Conservation (phyloP, 2,113 vertebrate species). For the Spilogale gracilis region DNA sequence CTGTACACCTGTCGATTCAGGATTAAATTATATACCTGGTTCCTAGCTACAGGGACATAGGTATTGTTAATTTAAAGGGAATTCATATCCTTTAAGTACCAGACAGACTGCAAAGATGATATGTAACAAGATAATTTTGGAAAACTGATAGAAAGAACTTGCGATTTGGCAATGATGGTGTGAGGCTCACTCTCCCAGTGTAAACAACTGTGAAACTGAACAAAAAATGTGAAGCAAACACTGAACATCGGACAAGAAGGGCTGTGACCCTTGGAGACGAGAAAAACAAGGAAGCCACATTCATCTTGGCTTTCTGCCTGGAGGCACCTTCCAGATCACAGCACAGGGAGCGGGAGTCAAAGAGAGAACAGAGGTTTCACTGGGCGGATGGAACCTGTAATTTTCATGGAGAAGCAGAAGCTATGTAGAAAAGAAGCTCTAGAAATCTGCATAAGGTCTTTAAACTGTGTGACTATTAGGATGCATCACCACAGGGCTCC, state of each 20-base stretch:
- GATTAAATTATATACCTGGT: not conserved
- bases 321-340: not conserved
- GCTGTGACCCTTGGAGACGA: not conserved
- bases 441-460: not conserved
- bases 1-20: not conserved
- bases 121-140: not conserved
- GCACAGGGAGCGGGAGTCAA: not conserved
- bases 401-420: not conserved
- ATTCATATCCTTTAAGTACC: not conserved
- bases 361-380: not conserved
- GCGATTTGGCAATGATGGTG: not conserved
- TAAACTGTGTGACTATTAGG: not conserved
- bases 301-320: not conserved
- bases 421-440: not conserved
- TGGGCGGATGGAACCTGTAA: not conserved
- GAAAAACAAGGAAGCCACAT: not conserved
- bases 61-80: constrained; percentile 14
- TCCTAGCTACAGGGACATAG: not conserved
- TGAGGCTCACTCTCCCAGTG: not conserved
- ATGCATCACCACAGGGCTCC: not conserved
- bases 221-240: not conserved
- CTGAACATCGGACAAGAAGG: not conserved
- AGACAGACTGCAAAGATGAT: not conserved
- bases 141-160: not conserved
- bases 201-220: not conserved